A percentile compares a stretch with the other conserved stretches of the same genome.
Conservation (phyloP, 2,113 vertebrate genomes). For the Pristiophorus japonicus region DNA sequence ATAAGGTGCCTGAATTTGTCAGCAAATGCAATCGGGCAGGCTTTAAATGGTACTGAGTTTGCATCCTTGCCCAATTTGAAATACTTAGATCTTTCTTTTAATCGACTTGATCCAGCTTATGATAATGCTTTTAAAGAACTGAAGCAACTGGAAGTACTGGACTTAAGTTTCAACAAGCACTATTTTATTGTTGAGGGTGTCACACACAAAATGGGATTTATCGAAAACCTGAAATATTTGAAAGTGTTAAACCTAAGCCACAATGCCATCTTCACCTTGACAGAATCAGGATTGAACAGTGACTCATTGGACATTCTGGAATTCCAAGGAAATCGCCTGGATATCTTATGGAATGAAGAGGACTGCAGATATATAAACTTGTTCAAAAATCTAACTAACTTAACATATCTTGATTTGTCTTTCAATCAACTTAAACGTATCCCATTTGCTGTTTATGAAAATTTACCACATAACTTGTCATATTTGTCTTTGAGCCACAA, state of each 20-base stretch:
- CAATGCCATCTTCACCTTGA: slow-evolving; percentile 63
- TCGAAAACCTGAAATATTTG: slow-evolving; percentile 52
- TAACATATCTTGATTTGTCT: slow-evolving; percentile 62
- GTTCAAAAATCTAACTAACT: slow-evolving; percentile 54
- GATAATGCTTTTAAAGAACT: slow-evolving; percentile 52
- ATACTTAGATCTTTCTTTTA: slow-evolving; percentile 59
- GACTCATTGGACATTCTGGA: slow-evolving; percentile 58
- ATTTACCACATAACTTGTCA: slow-evolving; percentile 51
- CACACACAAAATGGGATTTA: slow-evolving; percentile 61
- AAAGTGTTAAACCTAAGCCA: slow-evolving; percentile 57
- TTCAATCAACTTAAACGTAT: slow-evolving; percentile 52
- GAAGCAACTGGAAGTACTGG: slow-evolving; percentile 55
- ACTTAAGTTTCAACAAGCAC: slow-evolving; percentile 64
- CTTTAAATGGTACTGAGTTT: slow-evolving; percentile 59
- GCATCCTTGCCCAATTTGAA: slow-evolving; percentile 50
- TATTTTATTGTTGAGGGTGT: slow-evolving; percentile 64
- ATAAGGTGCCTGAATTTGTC: slow-evolving; percentile 71
- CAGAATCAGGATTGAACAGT: slow-evolving; percentile 56
- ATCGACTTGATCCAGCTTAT: slow-evolving; percentile 57
- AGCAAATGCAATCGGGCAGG: slow-evolving; percentile 55
- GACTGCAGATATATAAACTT: slow-evolving; percentile 48
- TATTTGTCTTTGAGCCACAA: slow-evolving; percentile 53
- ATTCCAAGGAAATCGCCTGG: slow-evolving; percentile 59
- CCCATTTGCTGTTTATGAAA: slow-evolving; percentile 45
- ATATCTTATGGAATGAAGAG: slow-evolving; percentile 56